phyloP scores from a whole-genome alignment of 2,113 vertebrate species.

The Larimichthys crocea region DNA sequence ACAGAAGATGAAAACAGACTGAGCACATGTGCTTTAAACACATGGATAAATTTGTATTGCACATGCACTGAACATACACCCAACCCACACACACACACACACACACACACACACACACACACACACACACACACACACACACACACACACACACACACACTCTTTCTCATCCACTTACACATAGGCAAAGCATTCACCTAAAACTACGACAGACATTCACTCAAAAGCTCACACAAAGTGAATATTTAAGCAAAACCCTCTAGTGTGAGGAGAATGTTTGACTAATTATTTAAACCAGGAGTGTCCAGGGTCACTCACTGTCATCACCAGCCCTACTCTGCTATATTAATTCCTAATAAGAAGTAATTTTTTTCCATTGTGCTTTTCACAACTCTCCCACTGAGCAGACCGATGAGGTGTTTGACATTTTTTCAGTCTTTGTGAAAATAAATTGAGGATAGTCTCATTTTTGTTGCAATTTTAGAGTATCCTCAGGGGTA shows the following conservation, averaged over 20 bases:
- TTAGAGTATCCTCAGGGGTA: slow-evolving; percentile 48
- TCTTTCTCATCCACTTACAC: background rate
- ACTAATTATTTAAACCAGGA: slow-evolving; percentile 65
- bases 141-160: background rate
- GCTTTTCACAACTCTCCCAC: slow-evolving; percentile 37
- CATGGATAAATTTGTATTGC: slow-evolving; percentile 34
- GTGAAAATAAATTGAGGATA: slow-evolving; percentile 54
- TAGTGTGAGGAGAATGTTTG: slow-evolving; percentile 39
- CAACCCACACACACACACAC: background rate
- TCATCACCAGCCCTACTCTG: slow-evolving; percentile 41
- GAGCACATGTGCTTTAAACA: slow-evolving; percentile 35
- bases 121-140: background rate
- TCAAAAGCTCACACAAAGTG: slow-evolving; percentile 17
- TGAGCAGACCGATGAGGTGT: slow-evolving; percentile 56
- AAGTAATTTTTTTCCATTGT: slow-evolving; percentile 51
- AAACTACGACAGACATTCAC: slow-evolving; percentile 7
- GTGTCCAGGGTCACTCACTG: slow-evolving; percentile 47
- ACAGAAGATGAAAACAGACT: slow-evolving; percentile 24
- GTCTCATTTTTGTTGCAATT: slow-evolving; percentile 45
- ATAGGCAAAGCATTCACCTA: slow-evolving; percentile 18
- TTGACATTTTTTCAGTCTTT: slow-evolving; percentile 57
- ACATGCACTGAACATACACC: background rate
- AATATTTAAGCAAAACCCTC: slow-evolving; percentile 43
- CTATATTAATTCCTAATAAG: slow-evolving; percentile 57
- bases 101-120: background rate